Evolutionary conservation across 2,113 vertebrate species (phyloP).

Genomic region (Hemichromis elongatus): DNA sequence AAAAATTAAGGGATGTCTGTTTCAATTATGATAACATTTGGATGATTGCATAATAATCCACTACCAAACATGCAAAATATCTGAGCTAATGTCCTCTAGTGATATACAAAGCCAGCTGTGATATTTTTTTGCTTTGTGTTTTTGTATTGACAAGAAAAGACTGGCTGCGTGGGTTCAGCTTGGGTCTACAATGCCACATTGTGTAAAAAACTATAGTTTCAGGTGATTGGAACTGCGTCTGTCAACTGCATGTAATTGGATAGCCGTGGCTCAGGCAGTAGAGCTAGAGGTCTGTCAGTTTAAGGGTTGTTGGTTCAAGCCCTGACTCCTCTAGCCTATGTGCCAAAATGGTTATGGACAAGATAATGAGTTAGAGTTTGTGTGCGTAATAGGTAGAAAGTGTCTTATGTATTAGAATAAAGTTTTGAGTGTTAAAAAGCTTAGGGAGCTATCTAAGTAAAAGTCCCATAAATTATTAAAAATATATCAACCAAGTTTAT

Average conservation of each 20-base stretch:
- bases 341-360: background rate
- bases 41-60: constrained; percentile 64
- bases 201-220: background rate
- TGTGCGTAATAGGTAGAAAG: no score
- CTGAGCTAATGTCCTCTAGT: constrained; percentile 42
- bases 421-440: background rate
- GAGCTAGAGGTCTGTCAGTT: background rate
- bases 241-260: background rate
- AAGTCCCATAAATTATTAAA: background rate
- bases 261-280: background rate
- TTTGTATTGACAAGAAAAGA: background rate
- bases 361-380: background rate
- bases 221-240: background rate
- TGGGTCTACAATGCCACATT: background rate
- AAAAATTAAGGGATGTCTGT: constrained; percentile 57
- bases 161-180: background rate
- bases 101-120: constrained; percentile 25
- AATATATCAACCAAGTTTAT: background rate
- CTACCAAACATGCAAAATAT: constrained; percentile 41
- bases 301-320: background rate
- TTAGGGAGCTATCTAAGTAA: no score
- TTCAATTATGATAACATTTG: constrained; percentile 64
- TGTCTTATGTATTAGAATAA: background rate
- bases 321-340: background rate
- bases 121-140: background rate